Conservation (phyloP, 2,797 vertebrate genomes). For the Podarcis siculus region DNA sequence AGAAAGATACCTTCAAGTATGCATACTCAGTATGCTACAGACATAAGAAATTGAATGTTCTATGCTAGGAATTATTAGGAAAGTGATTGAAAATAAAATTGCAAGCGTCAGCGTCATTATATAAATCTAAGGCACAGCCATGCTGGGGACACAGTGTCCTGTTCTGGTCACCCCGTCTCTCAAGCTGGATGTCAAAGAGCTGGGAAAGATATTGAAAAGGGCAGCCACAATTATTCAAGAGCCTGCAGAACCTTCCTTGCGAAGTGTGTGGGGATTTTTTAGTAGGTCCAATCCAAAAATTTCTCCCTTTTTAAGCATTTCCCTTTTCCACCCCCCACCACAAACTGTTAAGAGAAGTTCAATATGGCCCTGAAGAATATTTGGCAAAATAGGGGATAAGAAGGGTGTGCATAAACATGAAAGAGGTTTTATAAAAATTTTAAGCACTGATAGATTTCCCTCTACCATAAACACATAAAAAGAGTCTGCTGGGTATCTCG, state of each 20-base stretch:
- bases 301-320: no score
- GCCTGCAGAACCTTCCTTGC: not conserved
- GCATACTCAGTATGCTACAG: not conserved
- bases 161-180: not conserved
- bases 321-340: no score
- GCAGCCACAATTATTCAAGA: not conserved
- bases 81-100: slow-evolving; percentile 4
- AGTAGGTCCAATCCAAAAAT: no score
- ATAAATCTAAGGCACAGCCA: not conserved
- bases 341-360: no score
- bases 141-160: not conserved
- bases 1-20: not conserved
- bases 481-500: no score
- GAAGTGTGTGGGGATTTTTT: not conserved
- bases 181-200: not conserved
- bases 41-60: not conserved
- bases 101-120: not conserved
- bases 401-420: no score
- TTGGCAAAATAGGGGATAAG: no score
- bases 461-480: no score
- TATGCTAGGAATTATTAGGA: not conserved
- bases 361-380: no score
- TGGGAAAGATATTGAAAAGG: not conserved
- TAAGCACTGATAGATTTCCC: no score
- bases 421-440: no score